These are phyloP conservation scores for Solen grandis DNA, from an alignment of 1,140 invertebrate genomes.

Conservation along the genomic window DNA sequence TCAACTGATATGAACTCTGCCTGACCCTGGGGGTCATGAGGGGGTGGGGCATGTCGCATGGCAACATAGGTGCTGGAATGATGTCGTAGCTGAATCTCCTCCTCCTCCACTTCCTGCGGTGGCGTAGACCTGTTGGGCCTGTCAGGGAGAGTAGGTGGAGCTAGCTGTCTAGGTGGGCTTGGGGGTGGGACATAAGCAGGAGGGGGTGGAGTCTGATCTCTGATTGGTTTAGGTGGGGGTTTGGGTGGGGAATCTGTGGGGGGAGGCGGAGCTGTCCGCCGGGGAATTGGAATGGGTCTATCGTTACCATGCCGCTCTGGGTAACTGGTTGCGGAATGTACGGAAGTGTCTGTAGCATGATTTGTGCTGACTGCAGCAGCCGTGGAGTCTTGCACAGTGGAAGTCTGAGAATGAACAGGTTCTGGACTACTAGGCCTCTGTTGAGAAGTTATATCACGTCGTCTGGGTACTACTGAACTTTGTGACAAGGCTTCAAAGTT, in stretches of 20 bases:
- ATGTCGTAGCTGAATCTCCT: neutral
- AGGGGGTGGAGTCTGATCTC: neutral
- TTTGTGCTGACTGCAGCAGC: too few species aligned
- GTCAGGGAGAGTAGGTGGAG: conserved; percentile 13
- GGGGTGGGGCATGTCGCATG: conserved; percentile 1
- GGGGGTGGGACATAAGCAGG: neutral
- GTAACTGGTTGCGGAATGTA: conserved; percentile 34
- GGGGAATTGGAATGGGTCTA: conserved; percentile 48
- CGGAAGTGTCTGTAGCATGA: conserved; percentile 9
- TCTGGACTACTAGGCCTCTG: too few species aligned
- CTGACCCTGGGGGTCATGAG: conserved; percentile 1
- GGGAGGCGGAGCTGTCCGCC: conserved; percentile 36
- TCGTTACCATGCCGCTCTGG: conserved; percentile 2
- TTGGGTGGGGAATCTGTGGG: conserved; percentile 1
- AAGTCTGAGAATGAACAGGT: too few species aligned
- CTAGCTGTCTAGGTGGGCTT: neutral
- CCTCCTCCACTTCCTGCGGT: conserved; percentile 1
- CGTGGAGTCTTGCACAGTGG: too few species aligned
- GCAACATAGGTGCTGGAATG: neutral
- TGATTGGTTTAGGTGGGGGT: neutral
- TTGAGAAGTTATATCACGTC: too few species aligned
- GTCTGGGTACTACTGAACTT: conserved; percentile 35
- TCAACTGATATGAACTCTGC: conserved; percentile 36
- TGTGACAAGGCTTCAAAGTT: conserved; percentile 31
- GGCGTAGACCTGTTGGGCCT: neutral